Evolutionary conservation across 2,797 vertebrate genomes (phyloP), one percentile per base, ranked within the genome.

Genomic region (Mus spretus): DNA sequence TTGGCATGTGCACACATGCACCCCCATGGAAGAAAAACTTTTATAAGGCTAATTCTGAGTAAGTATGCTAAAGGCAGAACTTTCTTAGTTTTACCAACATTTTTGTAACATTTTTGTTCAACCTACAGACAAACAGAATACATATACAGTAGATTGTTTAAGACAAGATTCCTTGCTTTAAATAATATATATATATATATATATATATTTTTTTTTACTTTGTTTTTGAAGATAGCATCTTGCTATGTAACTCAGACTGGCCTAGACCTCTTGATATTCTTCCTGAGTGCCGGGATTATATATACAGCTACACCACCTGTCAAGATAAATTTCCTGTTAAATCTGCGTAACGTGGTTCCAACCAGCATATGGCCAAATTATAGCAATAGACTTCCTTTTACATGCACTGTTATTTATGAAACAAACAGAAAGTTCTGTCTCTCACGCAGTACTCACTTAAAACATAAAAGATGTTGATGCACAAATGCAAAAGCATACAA

Each of bases 401-500:
- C 77, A 77, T 82, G 40, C 50, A 70, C n/a, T 65, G 15, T 77
- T 87, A 70, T 88, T 37, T 93, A 77, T 53, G 67, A 91, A 88
- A 70, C 78, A 91, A 55, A 81, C 63, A 57, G 40, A 82, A 90
- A 81, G 65, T 77, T 78, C 95, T 78, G 22, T 57, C 40, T 74
- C 75, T 91, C 70, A 6, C 20, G 4, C 28, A 53, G 59, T 72
- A 85, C 50, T 95, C 70, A 55, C 61, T 70, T 91, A 82, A 78
- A 50, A 86, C 86, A 82, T 44, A 81, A 87, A 86, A 59, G 67
- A 80, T 70, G 26, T 44, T 82, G 87, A 90, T 93, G 40, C 81
- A n/a, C 34, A 83, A 77, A 91, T 91, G 78, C 40, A 78, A 22
- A 70, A 70, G 37, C 67, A n/a, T 37, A 40, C 26, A 44, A 88